phyloP scores from a whole-genome alignment of 2,113 vertebrate genomes.

The Natator depressus region DNA sequence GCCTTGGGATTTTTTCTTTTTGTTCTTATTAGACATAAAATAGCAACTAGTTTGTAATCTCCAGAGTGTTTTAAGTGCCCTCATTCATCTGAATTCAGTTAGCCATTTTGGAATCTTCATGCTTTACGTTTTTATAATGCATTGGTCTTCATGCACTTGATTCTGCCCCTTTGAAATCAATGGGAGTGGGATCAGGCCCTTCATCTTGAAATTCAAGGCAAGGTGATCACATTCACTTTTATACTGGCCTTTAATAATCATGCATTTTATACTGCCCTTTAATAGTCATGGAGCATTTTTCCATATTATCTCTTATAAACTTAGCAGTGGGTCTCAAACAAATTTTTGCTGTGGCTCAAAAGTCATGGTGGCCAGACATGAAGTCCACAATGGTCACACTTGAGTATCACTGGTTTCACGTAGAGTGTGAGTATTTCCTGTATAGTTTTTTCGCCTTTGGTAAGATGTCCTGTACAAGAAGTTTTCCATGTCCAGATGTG shows the following conservation, averaged over 20 bases:
- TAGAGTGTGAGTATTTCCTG: accelerated
- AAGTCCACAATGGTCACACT: background rate
- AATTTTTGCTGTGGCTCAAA: background rate
- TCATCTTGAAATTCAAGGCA: background rate
- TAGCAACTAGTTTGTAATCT: background rate
- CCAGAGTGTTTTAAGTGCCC: background rate
- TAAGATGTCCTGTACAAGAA: background rate
- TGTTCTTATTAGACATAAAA: background rate
- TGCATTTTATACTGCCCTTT: background rate
- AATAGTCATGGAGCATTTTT: background rate
- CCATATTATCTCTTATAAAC: background rate
- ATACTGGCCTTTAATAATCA: background rate
- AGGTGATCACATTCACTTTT: background rate
- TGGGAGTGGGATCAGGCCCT: background rate
- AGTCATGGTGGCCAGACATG: background rate
- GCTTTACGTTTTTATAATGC: background rate
- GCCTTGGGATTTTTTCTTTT: background rate
- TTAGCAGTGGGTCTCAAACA: background rate
- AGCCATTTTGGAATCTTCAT: accelerated
- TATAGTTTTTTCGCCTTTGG: background rate
- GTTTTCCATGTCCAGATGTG: background rate
- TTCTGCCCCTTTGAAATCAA: background rate
- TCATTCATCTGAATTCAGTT: background rate
- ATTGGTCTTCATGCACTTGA: background rate
- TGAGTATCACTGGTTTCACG: background rate